Evolutionary conservation across 1,140 invertebrate genomes (phyloP).

Genomic region (Trachymyrmex septentrionalis): DNA sequence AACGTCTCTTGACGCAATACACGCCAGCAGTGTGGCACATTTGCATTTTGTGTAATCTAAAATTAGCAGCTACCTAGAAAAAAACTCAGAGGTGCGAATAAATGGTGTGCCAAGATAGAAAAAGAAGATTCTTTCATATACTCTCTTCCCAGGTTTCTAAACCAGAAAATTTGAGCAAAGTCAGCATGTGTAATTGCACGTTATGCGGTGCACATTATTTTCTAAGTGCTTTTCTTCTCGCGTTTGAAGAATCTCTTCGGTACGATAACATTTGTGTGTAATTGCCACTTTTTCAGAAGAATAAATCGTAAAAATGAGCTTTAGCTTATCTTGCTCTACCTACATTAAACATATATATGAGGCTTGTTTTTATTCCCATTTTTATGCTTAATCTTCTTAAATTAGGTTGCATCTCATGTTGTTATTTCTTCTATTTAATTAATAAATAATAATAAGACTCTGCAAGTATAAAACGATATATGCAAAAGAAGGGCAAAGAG

Average conservation of each 20-base stretch:
- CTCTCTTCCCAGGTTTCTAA: not conserved
- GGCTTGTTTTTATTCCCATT: not conserved
- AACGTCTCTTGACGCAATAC: not conserved
- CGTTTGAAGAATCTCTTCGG: not conserved
- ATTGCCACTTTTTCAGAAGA: not conserved
- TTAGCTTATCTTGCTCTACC: not conserved
- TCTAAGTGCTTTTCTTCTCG: not conserved
- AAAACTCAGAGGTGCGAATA: not conserved
- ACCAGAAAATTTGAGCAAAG: not conserved
- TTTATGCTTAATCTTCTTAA: not conserved
- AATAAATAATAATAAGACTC: too few relatives aligned
- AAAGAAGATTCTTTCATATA: not conserved
- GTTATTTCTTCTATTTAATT: not conserved
- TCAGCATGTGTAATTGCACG: not conserved
- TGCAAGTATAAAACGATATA: too few relatives aligned
- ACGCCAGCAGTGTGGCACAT: not conserved
- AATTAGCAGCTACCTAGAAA: not conserved
- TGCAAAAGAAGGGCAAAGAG: too few relatives aligned
- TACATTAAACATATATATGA: not conserved
- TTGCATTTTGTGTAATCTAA: constrained; percentile 32
- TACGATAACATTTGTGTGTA: not conserved
- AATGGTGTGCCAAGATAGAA: not conserved
- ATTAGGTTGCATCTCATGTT: not conserved
- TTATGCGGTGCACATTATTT: not conserved
- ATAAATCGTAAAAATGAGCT: not conserved